Conservation (phyloP, 2,888 invertebrate genomes). For the Prosopocoilus inquinatus region DNA sequence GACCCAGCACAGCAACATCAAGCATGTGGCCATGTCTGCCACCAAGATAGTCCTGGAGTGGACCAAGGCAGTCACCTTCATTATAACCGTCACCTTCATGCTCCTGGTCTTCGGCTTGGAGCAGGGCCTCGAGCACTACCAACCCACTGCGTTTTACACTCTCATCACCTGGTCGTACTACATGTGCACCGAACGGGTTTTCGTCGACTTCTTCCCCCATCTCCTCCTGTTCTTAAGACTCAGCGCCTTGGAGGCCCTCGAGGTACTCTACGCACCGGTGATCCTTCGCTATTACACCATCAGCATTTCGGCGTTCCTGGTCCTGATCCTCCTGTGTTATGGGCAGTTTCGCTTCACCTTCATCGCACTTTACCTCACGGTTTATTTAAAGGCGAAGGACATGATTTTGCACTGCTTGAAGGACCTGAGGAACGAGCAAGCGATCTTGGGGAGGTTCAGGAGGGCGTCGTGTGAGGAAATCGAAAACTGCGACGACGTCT, state of each 20-base stretch:
- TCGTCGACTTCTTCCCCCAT: constrained; percentile 64
- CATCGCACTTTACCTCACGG: constrained; percentile 63
- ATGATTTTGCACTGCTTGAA: constrained; percentile 57
- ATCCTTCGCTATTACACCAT: constrained; percentile 62
- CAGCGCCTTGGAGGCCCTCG: constrained; percentile 68
- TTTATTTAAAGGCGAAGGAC: constrained; percentile 65
- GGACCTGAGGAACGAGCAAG: constrained; percentile 59
- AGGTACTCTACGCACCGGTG: constrained; percentile 67
- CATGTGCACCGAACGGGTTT: constrained; percentile 69
- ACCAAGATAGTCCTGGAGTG: constrained; percentile 79
- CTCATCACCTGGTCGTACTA: constrained; percentile 68
- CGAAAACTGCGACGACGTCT: constrained; percentile 70
- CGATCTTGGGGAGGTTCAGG: constrained; percentile 61
- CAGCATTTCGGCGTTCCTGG: constrained; percentile 56
- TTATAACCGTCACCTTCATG: constrained; percentile 74
- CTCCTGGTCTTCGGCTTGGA: constrained; percentile 72
- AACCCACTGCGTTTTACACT: constrained; percentile 66
- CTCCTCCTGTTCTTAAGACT: constrained; percentile 59
- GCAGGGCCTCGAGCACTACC: constrained; percentile 72
- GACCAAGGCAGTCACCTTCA: constrained; percentile 78
- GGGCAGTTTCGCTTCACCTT: constrained; percentile 61
- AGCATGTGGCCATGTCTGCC: constrained; percentile 77
- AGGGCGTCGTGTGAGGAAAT: constrained; percentile 67
- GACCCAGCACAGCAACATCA: constrained; percentile 67
- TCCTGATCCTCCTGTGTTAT: constrained; percentile 55